A percentile compares a stretch with the other conserved stretches of the same genome.
Conservation (phyloP, 1,140 invertebrate genomes). For the Paramacrobiotus metropolitanus region DNA sequence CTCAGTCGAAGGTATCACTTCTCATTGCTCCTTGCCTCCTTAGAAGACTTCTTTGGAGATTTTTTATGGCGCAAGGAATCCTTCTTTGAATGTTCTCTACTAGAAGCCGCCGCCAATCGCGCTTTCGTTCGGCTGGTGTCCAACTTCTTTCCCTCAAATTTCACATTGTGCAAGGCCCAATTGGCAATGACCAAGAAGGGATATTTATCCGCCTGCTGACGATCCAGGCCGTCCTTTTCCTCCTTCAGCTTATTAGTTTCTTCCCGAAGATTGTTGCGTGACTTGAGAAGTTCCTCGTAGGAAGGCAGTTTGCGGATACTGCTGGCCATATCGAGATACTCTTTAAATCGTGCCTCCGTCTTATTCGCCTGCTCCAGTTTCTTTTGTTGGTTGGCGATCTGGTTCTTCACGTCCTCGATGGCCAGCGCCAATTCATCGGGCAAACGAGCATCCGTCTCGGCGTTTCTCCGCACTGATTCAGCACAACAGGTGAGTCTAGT, state of each 20-base stretch:
- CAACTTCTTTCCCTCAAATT: no score
- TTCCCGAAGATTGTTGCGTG: not conserved
- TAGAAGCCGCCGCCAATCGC: not conserved
- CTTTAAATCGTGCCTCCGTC: not conserved
- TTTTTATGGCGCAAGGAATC: no score
- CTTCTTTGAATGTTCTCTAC: no score
- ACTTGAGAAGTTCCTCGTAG: not conserved
- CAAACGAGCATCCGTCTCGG: not conserved
- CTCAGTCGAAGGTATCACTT: no score
- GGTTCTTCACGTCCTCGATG: not conserved
- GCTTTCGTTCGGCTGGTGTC: no score
- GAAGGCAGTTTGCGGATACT: not conserved
- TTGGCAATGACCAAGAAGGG: not conserved
- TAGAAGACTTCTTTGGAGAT: not conserved
- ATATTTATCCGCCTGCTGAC: not conserved
- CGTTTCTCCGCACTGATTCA: not conserved
- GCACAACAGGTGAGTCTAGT: not conserved
- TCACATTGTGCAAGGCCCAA: not conserved
- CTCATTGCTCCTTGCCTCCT: no score
- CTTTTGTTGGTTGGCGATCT: not conserved
- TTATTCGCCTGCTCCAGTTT: not conserved
- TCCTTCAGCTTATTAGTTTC: constrained; percentile 2
- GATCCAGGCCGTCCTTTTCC: not conserved
- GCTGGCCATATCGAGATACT: not conserved
- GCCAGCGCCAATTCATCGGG: not conserved